Base-by-base conservation (phyloP, 2,888 invertebrate genomes). In the Eupelmus urozonus region DNA sequence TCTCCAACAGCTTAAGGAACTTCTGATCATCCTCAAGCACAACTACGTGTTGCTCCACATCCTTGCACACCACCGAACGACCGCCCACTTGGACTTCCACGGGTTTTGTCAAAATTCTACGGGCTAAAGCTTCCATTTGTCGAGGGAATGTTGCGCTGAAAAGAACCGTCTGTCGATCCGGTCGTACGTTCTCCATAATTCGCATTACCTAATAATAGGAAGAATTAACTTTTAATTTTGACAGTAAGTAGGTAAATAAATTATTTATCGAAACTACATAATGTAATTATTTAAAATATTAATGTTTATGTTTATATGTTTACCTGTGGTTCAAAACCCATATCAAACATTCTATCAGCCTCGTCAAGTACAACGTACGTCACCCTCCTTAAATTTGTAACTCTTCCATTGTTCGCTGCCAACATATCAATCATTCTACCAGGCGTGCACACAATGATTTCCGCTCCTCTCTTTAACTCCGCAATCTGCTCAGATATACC, bases 351-450 rank as follows among this genome's bases (percentile, higher is more conserved):
- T 55, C 99, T 92, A 90, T 99, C 99, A 0, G 99, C 99, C 90
- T 99, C 99, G 89, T 99, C 99, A 49, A 99, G 91, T 0, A 99
- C 99, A 57, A 99, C 94, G 88, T 98, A 99, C 0, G 99, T 99
- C 53, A 98, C 97, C 55, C 99, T 92, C n/a, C 96, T 92, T 79
- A 99, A 91, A 91, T 99, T 99, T 7, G 99, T 99, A 1, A 99
- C 99, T 82, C 98, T 94, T 81, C 98, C 99, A 60, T 96, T 97
- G 90, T 99, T 99, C 0, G 99, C 99, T 0, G 99, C 98, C 83
- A 99, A 90, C 98, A 99, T 99, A 90, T 99, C 99, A 80, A 99
- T 99, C 99, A 99, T 99, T 63, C 99, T 93, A 0, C 99, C 99
- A 0, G 99, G 99, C 0, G 99, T 99, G 87, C 99, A 99, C 0